Evolutionary conservation across 1,140 invertebrate genomes (phyloP).

Genomic region (Caenorhabditis latens): DNA sequence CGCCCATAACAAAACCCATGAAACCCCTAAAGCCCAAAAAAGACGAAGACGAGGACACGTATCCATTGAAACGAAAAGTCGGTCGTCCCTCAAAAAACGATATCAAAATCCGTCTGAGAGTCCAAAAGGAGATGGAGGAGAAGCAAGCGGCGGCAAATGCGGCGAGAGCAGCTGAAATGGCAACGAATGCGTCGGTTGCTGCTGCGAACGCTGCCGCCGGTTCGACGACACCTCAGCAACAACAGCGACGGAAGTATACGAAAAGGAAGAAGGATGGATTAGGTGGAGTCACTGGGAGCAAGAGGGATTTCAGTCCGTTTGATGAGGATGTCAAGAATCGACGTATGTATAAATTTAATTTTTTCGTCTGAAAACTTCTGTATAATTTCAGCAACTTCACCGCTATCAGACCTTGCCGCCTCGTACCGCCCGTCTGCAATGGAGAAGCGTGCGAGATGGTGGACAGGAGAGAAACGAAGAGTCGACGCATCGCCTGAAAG

Average conservation of each 20-base stretch:
- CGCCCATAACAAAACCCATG: neutral
- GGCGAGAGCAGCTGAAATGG: neutral
- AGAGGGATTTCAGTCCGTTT: slow-evolving; percentile 26
- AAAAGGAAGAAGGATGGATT: slow-evolving; percentile 33
- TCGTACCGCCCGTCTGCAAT: slow-evolving; percentile 67
- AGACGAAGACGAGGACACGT: slow-evolving; percentile 36
- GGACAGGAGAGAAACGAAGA: slow-evolving; percentile 68
- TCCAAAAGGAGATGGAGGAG: slow-evolving; percentile 25
- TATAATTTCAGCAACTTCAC: slow-evolving; percentile 62
- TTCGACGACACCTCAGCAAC: neutral
- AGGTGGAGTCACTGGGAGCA: neutral
- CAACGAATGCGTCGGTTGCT: neutral
- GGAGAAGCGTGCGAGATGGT: slow-evolving; percentile 69
- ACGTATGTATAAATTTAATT: neutral
- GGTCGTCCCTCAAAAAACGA: slow-evolving; percentile 28
- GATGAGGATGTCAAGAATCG: slow-evolving; percentile 6
- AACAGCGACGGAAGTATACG: slow-evolving; percentile 16
- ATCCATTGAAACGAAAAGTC: slow-evolving; percentile 25
- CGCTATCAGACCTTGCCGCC: slow-evolving; percentile 62
- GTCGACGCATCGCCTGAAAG: slow-evolving; percentile 63
- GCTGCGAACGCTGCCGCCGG: too few relatives aligned
- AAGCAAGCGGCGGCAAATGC: slow-evolving; percentile 26
- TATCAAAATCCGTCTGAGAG: slow-evolving; percentile 7
- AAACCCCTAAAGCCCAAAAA: slow-evolving; percentile 9
- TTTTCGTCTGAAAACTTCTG: neutral